Conservation (phyloP, 2,888 invertebrate genomes). For the Limnephilus auricula region DNA sequence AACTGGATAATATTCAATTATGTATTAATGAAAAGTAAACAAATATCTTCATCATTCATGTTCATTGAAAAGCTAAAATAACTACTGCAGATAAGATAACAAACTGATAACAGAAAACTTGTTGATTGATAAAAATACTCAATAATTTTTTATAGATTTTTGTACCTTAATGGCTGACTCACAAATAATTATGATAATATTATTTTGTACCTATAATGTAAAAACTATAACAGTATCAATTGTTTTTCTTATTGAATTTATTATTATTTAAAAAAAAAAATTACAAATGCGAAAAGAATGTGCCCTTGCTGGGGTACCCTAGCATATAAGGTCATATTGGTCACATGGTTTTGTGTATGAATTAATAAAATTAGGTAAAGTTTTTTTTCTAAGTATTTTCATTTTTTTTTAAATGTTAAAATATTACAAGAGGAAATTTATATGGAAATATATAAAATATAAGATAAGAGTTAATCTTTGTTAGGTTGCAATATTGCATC, state of each 20-base stretch:
- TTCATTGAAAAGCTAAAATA: background rate
- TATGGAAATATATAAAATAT: too few relatives aligned
- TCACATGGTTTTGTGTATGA: too few relatives aligned
- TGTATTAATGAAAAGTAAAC: background rate
- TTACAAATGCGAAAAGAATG: too few relatives aligned
- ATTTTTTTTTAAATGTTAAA: too few relatives aligned
- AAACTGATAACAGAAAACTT: background rate
- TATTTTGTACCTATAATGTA: background rate
- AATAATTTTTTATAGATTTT: background rate
- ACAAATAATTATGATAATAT: background rate
- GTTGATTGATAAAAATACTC: background rate
- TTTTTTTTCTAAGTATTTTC: too few relatives aligned
- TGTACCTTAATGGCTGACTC: background rate
- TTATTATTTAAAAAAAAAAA: too few relatives aligned
- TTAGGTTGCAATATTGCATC: too few relatives aligned
- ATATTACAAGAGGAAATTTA: too few relatives aligned
- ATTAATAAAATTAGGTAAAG: too few relatives aligned
- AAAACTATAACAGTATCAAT: background rate
- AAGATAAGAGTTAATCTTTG: too few relatives aligned
- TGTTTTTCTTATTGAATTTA: background rate
- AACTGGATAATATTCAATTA: slow-evolving; percentile 69
- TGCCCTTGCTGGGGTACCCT: too few relatives aligned
- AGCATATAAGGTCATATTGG: too few relatives aligned
- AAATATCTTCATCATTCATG: background rate
- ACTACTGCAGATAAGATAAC: slow-evolving; percentile 6